Conservation (phyloP, 2,113 vertebrate species). For the Alosa alosa region DNA sequence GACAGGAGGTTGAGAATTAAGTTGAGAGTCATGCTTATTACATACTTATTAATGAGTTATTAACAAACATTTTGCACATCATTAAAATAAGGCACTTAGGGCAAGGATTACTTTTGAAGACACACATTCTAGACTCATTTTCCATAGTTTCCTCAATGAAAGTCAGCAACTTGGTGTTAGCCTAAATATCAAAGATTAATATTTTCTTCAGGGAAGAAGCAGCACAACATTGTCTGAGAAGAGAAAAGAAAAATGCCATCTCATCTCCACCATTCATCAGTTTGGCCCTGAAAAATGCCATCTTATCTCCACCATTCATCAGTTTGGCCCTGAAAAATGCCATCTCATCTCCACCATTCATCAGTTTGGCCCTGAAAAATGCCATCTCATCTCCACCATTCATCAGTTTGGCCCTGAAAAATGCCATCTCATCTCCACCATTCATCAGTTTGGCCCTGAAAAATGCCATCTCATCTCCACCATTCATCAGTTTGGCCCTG, state of each 20-base stretch:
- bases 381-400: not conserved
- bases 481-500: not conserved
- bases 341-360: not conserved
- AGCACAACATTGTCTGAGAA: not conserved
- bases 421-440: not conserved
- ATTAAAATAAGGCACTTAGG: not conserved
- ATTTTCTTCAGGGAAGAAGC: not conserved
- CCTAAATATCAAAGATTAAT: not conserved
- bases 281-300: not conserved
- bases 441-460: not conserved
- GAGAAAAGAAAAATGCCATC: not conserved
- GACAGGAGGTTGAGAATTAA: too few species aligned
- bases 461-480: not conserved
- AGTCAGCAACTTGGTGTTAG: too few species aligned
- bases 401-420: not conserved
- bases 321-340: not conserved
- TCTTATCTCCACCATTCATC: not conserved
- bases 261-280: not conserved
- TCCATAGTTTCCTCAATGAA: too few species aligned
- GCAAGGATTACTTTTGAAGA: not conserved
- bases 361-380: slow-evolving; percentile 1
- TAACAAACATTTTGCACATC: not conserved
- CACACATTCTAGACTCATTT: not conserved
- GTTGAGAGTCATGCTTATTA: too few species aligned
- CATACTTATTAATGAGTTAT: too few species aligned